phyloP scores from a whole-genome alignment of 2,888 invertebrate genomes.

The Drosophila villosipedis region DNA sequence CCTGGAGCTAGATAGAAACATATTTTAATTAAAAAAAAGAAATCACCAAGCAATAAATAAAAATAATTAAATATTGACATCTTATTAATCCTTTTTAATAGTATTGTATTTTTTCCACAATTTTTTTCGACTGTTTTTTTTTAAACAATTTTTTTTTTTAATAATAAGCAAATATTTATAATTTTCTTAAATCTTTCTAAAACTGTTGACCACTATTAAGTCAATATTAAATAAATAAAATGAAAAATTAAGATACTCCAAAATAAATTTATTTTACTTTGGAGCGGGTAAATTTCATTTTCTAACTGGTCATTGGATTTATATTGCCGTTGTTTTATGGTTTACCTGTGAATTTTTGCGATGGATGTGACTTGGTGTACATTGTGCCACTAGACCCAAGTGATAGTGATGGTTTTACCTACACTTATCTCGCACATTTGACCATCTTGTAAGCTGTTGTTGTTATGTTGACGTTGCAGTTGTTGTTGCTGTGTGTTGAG shows the following conservation, averaged over 20 bases:
- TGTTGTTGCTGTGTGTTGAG: constrained; percentile 41
- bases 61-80: background rate
- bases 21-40: background rate
- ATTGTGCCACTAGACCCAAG: constrained; percentile 42
- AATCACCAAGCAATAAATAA: background rate
- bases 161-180: background rate
- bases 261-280: background rate
- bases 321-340: constrained; percentile 28
- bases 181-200: background rate
- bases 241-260: background rate
- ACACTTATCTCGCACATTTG: constrained; percentile 69
- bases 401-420: constrained; percentile 57
- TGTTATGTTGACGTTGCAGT: constrained; percentile 40
- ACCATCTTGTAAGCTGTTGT: constrained; percentile 61
- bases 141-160: background rate
- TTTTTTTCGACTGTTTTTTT: no score
- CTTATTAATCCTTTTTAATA: background rate
- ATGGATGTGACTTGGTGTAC: constrained; percentile 24
- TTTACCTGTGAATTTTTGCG: constrained; percentile 41
- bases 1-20: background rate
- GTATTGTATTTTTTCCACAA: background rate
- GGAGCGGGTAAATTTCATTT: constrained; percentile 1
- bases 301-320: constrained; percentile 20
- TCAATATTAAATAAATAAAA: background rate
- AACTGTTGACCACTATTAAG: background rate